These are phyloP conservation scores for Lasioglossum morio DNA, from an alignment of 2,888 invertebrate species.

Conservation along the genomic window DNA sequence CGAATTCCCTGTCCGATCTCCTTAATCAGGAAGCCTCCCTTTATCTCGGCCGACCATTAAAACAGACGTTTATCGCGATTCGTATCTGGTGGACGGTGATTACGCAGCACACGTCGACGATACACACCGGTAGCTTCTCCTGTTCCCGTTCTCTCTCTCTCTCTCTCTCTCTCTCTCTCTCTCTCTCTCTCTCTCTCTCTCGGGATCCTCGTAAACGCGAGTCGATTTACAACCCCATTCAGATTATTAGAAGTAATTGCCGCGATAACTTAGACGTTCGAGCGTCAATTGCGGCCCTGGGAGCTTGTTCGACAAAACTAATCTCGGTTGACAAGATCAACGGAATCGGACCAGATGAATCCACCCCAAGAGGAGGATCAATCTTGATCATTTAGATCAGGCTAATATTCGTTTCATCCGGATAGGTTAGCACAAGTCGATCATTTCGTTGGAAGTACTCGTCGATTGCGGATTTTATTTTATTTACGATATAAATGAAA, in stretches of 20 bases:
- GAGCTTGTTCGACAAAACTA: background rate
- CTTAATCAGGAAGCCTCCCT: constrained; percentile 14
- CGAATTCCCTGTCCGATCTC: constrained; percentile 4
- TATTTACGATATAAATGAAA: too few relatives aligned
- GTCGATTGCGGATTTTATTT: too few relatives aligned
- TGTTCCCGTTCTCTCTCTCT: background rate
- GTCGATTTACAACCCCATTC: constrained; percentile 30
- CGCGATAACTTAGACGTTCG: constrained; percentile 20
- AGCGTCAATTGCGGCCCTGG: background rate
- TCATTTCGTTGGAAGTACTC: too few relatives aligned
- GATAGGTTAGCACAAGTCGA: background rate
- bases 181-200: too few relatives aligned
- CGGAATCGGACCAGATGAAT: background rate
- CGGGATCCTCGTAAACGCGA: constrained; percentile 12
- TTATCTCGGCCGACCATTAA: background rate
- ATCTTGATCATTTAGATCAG: background rate
- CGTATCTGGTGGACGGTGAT: constrained; percentile 7
- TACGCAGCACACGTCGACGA: constrained; percentile 7
- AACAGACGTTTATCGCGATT: constrained; percentile 11
- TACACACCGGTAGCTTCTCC: background rate
- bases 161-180: too few relatives aligned
- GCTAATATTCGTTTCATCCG: background rate
- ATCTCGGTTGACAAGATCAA: background rate
- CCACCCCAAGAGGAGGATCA: background rate
- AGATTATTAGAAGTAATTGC: constrained; percentile 44